Evolutionary conservation across 2,888 invertebrate genomes (phyloP), one percentile per base, ranked within the genome.

Genomic region (Acrobasis suavella): DNA sequence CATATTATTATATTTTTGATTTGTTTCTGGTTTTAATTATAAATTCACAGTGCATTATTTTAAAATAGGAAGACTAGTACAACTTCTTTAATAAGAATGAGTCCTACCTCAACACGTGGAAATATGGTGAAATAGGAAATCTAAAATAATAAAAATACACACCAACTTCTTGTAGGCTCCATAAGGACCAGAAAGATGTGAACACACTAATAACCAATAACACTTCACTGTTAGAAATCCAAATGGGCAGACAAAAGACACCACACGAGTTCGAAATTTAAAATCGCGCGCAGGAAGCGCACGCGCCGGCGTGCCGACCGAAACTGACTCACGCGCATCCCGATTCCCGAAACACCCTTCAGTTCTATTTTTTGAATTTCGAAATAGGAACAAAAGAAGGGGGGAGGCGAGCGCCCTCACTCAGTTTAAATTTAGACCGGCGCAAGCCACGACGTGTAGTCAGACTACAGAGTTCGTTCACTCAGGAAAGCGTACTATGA

Each of bases 381-480:
- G 82, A 86, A 91, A 91, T 86, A 91, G 87, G 88, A 92, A 91
- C 91, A 91, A 92, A 91, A 91, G 89, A 86, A 91, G 88, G 80
- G 86, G 88, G 89, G 88, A 87, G 85, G 75, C 86, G 83, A 81
- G 86, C 88, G 89, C 91, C 91, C 89, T 88, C 88, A 75, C 83
- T 74, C 42, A 71, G 69, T 79, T 78, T 85, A 89, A 76, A 85
- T 87, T 81, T 88, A 82, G 83, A 82, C 79, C 81, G 82, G 78
- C 86, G 79, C 86, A 82, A 80, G 85, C 83, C 79, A 78, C 79
- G 80, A 78, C 82, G 76, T 75, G 82, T 81, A 71, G 72, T 56
- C 56, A 71, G 74, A 71, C 72, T 56, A 32, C 46, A 71, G 74
- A 76, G 90, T 89, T 89, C 91, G 90, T 90, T 91, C 89, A 91